Base-by-base conservation (phyloP, 35 echinoderm and acorn worm genomes). In the Chiridota heheva region DNA sequence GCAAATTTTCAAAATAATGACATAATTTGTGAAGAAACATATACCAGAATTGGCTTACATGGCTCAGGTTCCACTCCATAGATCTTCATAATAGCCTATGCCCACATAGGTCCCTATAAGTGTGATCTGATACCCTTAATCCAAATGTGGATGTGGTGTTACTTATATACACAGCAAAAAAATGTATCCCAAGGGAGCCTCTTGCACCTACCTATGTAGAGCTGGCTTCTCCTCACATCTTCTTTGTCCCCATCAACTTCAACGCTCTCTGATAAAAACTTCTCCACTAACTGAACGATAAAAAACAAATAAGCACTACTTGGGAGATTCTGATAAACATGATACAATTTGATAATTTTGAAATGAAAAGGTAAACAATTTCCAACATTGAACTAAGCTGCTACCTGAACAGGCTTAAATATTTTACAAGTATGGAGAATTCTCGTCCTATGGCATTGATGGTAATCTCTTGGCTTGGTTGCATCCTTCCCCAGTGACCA, bases 211-310 rank as follows among this genome's bases (percentile, higher is more conserved):
- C 94, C 94, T 39, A 97, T 97, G 55, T 97, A 97, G 1, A 97
- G 80, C 64, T 97, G 93, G 59, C 94, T 97, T 72, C 91, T 88
- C 17, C 59, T 42, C 36, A 91, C 81, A 58, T 86, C 84, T 60
- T 65, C 67, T 20, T 70, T 63, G 56, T 85, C 82, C 42, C 88
- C 88, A 40, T 97, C 56, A 3, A 97, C 88, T 44, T 91, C 94
- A 57, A 97, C 88, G 82, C 84, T 91, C 53, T 97, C 88, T 48
- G 89, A 87, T 44, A 97, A 74, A 37, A 97, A 97, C 73, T 88
- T 97, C 48, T 96, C 94, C 33, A 97, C 94, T 37, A 97, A 80
- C 93, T 93, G 85, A 29, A 65, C 51, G 30, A 29, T 70, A 93
- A 42, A 36, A 66, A 61, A 29, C 38, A 79, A 56, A 58, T 7